Evolutionary conservation across 1,140 invertebrate species (phyloP).

Genomic region (Daktulosphaira vitifoliae): DNA sequence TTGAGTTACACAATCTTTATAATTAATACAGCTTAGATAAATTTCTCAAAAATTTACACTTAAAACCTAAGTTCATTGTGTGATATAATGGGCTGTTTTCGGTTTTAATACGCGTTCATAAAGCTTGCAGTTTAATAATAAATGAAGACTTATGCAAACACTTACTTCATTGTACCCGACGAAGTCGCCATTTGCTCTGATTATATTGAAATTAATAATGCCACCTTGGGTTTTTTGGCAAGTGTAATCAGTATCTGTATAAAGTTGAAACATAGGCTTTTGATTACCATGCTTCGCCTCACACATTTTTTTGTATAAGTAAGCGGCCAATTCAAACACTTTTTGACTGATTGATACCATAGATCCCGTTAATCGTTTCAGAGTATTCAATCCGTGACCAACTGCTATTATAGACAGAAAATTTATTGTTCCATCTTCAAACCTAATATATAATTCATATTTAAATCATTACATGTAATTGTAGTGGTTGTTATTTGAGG

Average conservation of each 20-base stretch:
- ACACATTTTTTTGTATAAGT: conserved; percentile 57
- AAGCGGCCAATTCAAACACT: conserved; percentile 65
- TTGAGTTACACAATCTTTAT: too few species aligned
- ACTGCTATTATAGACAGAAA: conserved; percentile 78
- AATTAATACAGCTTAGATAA: too few species aligned
- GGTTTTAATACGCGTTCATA: too few species aligned
- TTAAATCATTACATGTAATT: too few species aligned
- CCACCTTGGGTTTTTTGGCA: conserved; percentile 62
- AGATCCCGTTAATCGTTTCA: conserved; percentile 53
- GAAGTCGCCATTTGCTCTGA: conserved; percentile 63
- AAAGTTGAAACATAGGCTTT: conserved; percentile 58
- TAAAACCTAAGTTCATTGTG: too few species aligned
- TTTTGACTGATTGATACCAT: conserved; percentile 63
- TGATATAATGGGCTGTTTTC: too few species aligned
- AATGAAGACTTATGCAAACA: too few species aligned
- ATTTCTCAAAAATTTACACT: too few species aligned
- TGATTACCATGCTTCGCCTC: conserved; percentile 66
- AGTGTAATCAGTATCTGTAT: conserved; percentile 60
- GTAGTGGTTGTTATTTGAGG: too few species aligned
- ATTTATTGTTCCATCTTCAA: conserved; percentile 88
- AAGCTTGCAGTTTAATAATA: too few species aligned
- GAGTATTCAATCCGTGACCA: conserved; percentile 66
- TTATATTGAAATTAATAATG: conserved; percentile 82
- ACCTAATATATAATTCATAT: conserved; percentile 63
- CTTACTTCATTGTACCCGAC: conserved; percentile 80